Percentiles rank a stretch among this genome's conserved stretches.
Conservation (phyloP, 2,113 vertebrate genomes). For the Zapus hudsonius region DNA sequence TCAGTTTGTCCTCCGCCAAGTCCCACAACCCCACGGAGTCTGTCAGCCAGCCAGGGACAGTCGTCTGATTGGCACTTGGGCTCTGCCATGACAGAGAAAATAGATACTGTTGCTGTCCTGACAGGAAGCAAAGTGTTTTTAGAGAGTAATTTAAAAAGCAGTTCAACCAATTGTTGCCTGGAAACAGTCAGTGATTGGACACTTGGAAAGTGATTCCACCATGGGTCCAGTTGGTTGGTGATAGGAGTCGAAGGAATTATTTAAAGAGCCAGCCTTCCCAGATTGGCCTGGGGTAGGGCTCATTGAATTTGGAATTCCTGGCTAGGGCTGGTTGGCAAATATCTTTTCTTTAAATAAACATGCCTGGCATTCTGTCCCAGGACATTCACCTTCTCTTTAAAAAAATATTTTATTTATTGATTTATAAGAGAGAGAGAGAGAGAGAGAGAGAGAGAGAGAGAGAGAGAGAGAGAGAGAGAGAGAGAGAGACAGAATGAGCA, state of each 20-base stretch:
- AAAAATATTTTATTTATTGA: no score
- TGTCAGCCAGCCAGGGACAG: neutral
- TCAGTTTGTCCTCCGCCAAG: neutral
- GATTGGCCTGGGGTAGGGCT: neutral
- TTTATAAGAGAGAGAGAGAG: no score
- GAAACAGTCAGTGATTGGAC: conserved; percentile 71
- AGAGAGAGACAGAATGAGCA: no score
- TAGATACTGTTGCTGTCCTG: conserved; percentile 67
- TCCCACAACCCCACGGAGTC: neutral
- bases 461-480: no score
- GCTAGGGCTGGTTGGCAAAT: neutral
- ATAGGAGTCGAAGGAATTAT: conserved; percentile 45
- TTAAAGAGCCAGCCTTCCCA: conserved; percentile 20
- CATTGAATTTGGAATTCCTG: neutral
- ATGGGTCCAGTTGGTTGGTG: conserved; percentile 44
- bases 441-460: no score
- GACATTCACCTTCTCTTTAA: neutral
- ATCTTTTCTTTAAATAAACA: conserved; percentile 39
- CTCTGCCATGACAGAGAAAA: conserved; percentile 60
- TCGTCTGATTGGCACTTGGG: conserved; percentile 60
- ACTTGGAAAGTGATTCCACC: neutral
- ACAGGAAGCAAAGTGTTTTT: conserved; percentile 58
- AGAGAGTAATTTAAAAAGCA: conserved; percentile 69
- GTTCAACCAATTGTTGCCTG: conserved; percentile 55
- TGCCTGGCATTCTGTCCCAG: neutral